Conservation (phyloP, 2,797 vertebrate genomes). For the Rhynchonycteris naso region DNA sequence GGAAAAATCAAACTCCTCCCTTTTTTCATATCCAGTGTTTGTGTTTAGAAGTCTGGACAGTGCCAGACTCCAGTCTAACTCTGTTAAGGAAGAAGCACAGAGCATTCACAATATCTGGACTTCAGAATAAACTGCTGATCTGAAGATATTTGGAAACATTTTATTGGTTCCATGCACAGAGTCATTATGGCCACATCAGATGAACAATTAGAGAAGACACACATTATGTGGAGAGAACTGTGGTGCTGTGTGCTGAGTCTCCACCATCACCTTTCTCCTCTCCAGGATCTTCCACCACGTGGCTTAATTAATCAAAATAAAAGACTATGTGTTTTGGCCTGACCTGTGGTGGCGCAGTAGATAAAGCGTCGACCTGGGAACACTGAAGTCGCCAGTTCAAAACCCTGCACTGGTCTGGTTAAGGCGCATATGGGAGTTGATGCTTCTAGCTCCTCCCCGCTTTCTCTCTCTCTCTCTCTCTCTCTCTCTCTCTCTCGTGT, state of each 20-base stretch:
- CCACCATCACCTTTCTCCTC: background rate
- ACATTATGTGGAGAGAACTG: background rate
- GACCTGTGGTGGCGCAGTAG: too few species aligned
- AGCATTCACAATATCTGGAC: background rate
- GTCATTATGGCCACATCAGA: background rate
- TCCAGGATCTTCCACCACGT: background rate
- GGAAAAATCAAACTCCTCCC: background rate
- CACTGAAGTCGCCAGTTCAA: too few species aligned
- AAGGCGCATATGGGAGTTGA: too few species aligned
- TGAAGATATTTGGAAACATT: background rate
- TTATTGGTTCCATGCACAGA: background rate
- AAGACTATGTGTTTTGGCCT: background rate
- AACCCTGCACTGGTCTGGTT: too few species aligned
- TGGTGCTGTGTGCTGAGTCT: accelerated
- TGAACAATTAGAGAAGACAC: background rate
- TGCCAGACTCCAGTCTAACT: background rate
- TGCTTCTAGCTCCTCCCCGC: too few species aligned
- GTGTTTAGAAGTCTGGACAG: background rate
- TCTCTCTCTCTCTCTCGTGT: too few species aligned
- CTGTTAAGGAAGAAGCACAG: background rate
- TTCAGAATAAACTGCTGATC: background rate
- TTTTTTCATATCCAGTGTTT: background rate
- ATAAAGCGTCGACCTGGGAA: too few species aligned
- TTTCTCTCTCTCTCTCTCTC: too few species aligned
- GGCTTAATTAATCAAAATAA: slow-evolving; percentile 6